phyloP scores from a whole-genome alignment of 1,140 invertebrate genomes.

The Melanaphis sacchari region DNA sequence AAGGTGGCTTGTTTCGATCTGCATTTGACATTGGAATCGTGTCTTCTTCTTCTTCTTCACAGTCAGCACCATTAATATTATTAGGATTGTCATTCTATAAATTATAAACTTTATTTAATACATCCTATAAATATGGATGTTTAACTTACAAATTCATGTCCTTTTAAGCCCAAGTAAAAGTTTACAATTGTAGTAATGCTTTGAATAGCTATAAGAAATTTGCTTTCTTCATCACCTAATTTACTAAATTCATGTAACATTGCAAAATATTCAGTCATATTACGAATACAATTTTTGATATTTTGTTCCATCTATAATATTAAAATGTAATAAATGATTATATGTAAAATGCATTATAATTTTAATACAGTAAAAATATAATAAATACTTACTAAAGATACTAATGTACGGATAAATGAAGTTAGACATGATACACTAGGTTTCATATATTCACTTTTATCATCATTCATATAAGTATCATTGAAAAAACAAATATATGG shows the following conservation, averaged over 20 bases:
- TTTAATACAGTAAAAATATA: conserved; percentile 40
- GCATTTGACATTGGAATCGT: conserved; percentile 69
- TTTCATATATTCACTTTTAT: conserved; percentile 25
- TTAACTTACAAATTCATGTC: conserved; percentile 69
- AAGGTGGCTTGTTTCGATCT: conserved; percentile 83
- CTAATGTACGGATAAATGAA: conserved; percentile 85
- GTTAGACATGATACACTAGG: conserved; percentile 81
- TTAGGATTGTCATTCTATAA: conserved; percentile 39
- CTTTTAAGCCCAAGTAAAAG: conserved; percentile 88
- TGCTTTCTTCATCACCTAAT: conserved; percentile 91
- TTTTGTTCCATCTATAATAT: conserved; percentile 79
- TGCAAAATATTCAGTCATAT: conserved; percentile 91
- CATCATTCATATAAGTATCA: conserved; percentile 10
- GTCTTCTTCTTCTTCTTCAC: conserved; percentile 81
- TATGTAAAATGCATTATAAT: not conserved
- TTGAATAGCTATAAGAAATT: conserved; percentile 84
- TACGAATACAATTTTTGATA: conserved; percentile 83
- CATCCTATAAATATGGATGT: not conserved
- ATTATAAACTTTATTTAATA: not conserved
- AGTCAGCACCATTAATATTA: conserved; percentile 67
- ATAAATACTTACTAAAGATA: conserved; percentile 76
- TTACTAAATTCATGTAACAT: conserved; percentile 92
- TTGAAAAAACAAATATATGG: conserved; percentile 47
- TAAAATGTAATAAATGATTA: conserved; percentile 58
- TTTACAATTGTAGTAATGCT: conserved; percentile 88